Evolutionary conservation across 2,888 invertebrate species (phyloP).

Genomic region (Entomobrya multifasciata): DNA sequence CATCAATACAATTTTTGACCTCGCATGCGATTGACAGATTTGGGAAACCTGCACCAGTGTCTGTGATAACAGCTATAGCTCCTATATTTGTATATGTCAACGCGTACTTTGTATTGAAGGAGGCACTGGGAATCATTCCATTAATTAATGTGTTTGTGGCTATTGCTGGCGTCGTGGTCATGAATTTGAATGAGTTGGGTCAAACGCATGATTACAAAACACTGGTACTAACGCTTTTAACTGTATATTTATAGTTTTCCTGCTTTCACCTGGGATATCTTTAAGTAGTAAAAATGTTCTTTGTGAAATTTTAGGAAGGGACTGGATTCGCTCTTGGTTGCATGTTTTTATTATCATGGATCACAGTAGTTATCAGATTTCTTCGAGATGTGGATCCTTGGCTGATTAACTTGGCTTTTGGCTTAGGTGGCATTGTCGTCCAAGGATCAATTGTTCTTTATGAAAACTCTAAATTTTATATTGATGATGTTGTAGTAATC

Average conservation of each 20-base stretch:
- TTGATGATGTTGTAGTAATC: background rate
- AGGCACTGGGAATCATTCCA: constrained; percentile 37
- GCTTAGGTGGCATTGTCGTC: constrained; percentile 2
- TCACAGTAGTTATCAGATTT: constrained; percentile 30
- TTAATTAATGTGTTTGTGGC: constrained; percentile 52
- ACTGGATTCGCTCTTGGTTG: constrained; percentile 5
- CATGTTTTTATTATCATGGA: constrained; percentile 38
- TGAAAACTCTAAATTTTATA: background rate
- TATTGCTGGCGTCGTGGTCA: constrained; percentile 37
- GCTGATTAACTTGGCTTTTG: constrained; percentile 40
- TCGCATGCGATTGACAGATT: constrained; percentile 36
- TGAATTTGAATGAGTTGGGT: constrained; percentile 30
- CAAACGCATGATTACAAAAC: background rate
- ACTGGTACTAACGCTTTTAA: background rate
- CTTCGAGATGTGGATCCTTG: constrained; percentile 26
- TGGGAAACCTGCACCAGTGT: constrained; percentile 40
- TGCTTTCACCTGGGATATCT: too few species aligned
- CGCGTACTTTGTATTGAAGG: constrained; percentile 45
- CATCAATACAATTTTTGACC: constrained; percentile 3
- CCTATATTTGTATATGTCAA: constrained; percentile 58
- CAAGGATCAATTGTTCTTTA: constrained; percentile 17
- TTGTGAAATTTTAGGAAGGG: constrained; percentile 27
- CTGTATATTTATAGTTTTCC: background rate
- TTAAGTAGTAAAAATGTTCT: too few species aligned
- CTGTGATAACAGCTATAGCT: constrained; percentile 48